Conservation (phyloP, 2,888 invertebrate species). For the Cryptocephalus moraei region DNA sequence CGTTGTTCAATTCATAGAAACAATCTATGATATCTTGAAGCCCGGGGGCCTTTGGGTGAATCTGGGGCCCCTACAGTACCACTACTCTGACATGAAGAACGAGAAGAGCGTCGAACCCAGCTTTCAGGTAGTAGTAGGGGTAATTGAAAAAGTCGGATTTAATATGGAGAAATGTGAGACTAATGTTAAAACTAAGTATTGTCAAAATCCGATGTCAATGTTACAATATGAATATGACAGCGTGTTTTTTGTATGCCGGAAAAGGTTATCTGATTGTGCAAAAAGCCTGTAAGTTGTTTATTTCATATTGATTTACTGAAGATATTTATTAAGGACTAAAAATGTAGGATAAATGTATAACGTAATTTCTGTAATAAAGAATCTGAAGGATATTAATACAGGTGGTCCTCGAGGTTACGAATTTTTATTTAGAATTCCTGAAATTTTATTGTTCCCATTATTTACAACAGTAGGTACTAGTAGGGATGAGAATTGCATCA, state of each 20-base stretch:
- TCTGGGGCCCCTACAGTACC: conserved; percentile 86
- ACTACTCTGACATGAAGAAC: conserved; percentile 75
- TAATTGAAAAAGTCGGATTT: conserved; percentile 68
- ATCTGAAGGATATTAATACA: too few species aligned
- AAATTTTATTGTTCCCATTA: too few species aligned
- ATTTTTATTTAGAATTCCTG: too few species aligned
- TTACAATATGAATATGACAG: conserved; percentile 86
- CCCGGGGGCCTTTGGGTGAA: conserved; percentile 88
- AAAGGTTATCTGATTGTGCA: conserved; percentile 36
- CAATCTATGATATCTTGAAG: conserved; percentile 79
- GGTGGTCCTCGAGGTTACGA: too few species aligned
- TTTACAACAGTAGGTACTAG: too few species aligned
- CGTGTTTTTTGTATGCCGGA: conserved; percentile 84
- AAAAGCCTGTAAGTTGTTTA: too few species aligned
- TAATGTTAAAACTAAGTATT: conserved; percentile 76
- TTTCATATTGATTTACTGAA: too few species aligned
- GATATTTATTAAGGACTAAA: too few species aligned
- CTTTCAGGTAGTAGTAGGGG: conserved; percentile 56
- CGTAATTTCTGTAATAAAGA: too few species aligned
- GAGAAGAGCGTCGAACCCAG: conserved; percentile 91
- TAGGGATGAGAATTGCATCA: too few species aligned
- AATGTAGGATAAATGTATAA: too few species aligned
- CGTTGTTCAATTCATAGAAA: conserved; percentile 87
- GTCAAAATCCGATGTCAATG: conserved; percentile 89
- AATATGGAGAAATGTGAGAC: conserved; percentile 70